Evolutionary conservation across 2,888 invertebrate genomes (phyloP), one percentile per base, ranked within the genome.

Genomic region (Mechanitis mazaeus): DNA sequence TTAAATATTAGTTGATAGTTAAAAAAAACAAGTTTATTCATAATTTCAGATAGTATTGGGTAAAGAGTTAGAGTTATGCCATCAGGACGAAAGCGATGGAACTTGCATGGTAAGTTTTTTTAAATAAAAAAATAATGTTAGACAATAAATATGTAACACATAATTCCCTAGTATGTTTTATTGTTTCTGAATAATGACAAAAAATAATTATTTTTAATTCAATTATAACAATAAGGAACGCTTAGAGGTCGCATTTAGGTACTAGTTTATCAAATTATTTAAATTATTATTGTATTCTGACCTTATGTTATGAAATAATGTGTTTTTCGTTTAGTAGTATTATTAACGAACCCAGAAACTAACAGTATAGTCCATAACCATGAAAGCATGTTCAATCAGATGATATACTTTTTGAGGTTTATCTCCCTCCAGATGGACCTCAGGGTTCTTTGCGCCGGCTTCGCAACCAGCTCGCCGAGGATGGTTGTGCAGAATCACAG

Each of bases 401-500:
- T 58, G 63, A 64, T 60, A 65, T 68, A 69, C 67, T 71, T 71
- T 69, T 66, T 68, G 56, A 65, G 59, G 65, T 63, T 64, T 60
- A 66, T 68, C 68, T 84, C 79, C 70, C 75, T 85, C 72, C 85
- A 94, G 94, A 94, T 90, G 93, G 93, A 66, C 92, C 93, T 71
- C 90, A 92, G 84, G 92, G 92, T 68, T 93, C 93, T 56, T 81
- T 94, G 60, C 91, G 91, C 75, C 84, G 93, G 58, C 83, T 94
- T 56, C 87, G 94, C 38, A 92, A 92, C 75, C 95, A 95, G 75
- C 85, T 97, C 68, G 97, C 97, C 0, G 95, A 95, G 75, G 96
- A 96, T 83, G 97, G 97, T 7, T 96, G 96, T 80, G 94, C 96
- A 0, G 96, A 96, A 76, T 96, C 96, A 9, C 97, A 97, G 84